Conservation (phyloP, 2,797 vertebrate genomes). For the Rhinatrema bivittatum region DNA sequence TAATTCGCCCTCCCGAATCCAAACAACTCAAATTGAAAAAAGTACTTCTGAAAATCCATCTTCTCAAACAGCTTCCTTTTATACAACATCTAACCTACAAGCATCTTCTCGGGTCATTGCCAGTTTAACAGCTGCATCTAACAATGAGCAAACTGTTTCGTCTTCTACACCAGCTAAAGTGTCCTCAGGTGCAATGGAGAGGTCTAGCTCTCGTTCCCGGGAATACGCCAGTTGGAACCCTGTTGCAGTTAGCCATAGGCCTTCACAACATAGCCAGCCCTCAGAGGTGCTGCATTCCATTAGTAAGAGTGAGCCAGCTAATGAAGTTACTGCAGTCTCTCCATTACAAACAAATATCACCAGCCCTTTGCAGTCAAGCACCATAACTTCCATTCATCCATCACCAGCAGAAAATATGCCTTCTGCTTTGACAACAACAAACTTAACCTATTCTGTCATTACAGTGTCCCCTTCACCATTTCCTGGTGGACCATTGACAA, state of each 20-base stretch:
- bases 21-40: conserved; percentile 4
- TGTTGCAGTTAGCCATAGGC: too few relatives aligned
- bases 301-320: conserved; percentile 12
- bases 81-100: background rate
- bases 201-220: conserved; percentile 7
- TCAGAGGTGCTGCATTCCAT: conserved; percentile 12
- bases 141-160: conserved; percentile 1
- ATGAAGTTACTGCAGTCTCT: conserved; percentile 13
- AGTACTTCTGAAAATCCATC: background rate
- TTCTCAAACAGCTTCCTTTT: background rate
- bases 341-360: conserved; percentile 28
- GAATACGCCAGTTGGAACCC: too few relatives aligned
- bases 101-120: conserved; percentile 22
- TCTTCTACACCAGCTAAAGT: conserved; percentile 2
- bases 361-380: conserved; percentile 34
- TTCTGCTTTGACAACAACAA: conserved; percentile 42
- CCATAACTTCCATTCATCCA: conserved; percentile 35
- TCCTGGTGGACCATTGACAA: conserved; percentile 47
- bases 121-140: conserved; percentile 21
- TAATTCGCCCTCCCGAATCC: conserved; percentile 3
- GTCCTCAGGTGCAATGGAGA: conserved; percentile 10
- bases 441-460: conserved; percentile 67
- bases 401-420: conserved; percentile 30
- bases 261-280: too few relatives aligned
- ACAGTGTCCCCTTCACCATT: conserved; percentile 62